Percentiles rank a stretch among this genome's conserved stretches.
These are phyloP conservation scores for Bryconaethiops microstoma DNA, from an alignment of 2,797 vertebrate genomes.

Conservation along the genomic window DNA sequence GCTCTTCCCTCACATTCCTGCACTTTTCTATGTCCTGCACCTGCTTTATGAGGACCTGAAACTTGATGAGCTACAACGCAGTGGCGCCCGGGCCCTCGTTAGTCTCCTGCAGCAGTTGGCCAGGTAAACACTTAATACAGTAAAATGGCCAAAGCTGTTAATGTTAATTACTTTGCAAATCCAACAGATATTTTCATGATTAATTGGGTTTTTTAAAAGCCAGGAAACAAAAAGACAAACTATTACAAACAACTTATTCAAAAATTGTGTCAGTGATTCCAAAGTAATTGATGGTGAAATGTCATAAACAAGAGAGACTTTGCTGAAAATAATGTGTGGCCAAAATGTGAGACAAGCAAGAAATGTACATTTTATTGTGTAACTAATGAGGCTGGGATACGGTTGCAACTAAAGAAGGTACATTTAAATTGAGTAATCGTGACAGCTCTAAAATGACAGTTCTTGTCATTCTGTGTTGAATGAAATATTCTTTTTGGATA, in stretches of 20 bases:
- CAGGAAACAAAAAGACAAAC: no score
- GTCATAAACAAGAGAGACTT: no score
- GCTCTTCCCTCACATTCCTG: slow-evolving; percentile 90
- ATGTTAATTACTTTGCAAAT: no score
- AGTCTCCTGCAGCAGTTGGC: slow-evolving; percentile 92
- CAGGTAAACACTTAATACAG: slow-evolving; percentile 74
- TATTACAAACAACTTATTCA: no score
- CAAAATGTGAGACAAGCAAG: no score
- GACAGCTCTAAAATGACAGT: not conserved
- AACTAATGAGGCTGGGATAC: no score
- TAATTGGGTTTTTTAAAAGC: no score
- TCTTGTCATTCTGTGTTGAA: slow-evolving; percentile 3
- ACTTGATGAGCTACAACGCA: slow-evolving; percentile 91
- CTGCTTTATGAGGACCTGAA: slow-evolving; percentile 95
- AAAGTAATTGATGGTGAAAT: no score
- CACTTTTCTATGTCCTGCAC: slow-evolving; percentile 94
- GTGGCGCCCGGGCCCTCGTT: slow-evolving; percentile 85
- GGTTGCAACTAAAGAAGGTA: not conserved
- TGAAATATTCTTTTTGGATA: slow-evolving; percentile 5
- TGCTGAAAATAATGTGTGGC: no score
- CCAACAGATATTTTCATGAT: no score
- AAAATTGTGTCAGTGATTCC: no score
- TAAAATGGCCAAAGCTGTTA: not conserved
- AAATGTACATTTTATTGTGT: no score
- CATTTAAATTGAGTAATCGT: not conserved